Conservation (phyloP, 1,140 invertebrate genomes). For the Luehdorfia chinensis region DNA sequence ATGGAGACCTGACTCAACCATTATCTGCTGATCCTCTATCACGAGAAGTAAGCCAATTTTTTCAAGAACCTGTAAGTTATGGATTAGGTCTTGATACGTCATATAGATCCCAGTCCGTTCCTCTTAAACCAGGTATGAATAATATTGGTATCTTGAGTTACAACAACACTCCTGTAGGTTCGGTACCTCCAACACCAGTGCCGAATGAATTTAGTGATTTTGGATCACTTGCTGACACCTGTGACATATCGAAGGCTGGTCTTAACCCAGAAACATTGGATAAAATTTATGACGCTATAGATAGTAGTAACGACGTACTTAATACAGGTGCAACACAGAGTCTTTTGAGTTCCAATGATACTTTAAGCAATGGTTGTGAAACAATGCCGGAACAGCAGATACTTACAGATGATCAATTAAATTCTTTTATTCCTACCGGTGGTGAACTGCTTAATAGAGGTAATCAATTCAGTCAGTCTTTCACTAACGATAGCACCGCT, state of each 20-base stretch:
- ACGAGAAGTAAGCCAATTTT: conserved; percentile 77
- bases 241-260: conserved; percentile 73
- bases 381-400: conserved; percentile 50
- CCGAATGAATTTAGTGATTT: conserved; percentile 85
- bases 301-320: conserved; percentile 69
- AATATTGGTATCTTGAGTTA: conserved; percentile 64
- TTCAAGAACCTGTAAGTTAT: conserved; percentile 64
- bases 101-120: conserved; percentile 86
- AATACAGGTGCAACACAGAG: conserved; percentile 38
- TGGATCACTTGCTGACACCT: conserved; percentile 75
- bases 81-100: conserved; percentile 48
- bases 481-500: conserved; percentile 36
- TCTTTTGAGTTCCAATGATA: conserved; percentile 46
- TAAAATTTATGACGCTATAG: conserved; percentile 74
- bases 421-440: conserved; percentile 46
- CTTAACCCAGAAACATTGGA: conserved; percentile 73
- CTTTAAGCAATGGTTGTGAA: conserved; percentile 57
- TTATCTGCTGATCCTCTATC: conserved; percentile 69
- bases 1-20: conserved; percentile 57
- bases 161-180: conserved; percentile 80
- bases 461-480: conserved; percentile 52
- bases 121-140: conserved; percentile 79
- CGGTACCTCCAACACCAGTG: conserved; percentile 83
- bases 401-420: conserved; percentile 52
- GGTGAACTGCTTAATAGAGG: conserved; percentile 44